Evolutionary conservation across 2,888 invertebrate genomes (phyloP).

Genomic region (Aphodius sticticus): DNA sequence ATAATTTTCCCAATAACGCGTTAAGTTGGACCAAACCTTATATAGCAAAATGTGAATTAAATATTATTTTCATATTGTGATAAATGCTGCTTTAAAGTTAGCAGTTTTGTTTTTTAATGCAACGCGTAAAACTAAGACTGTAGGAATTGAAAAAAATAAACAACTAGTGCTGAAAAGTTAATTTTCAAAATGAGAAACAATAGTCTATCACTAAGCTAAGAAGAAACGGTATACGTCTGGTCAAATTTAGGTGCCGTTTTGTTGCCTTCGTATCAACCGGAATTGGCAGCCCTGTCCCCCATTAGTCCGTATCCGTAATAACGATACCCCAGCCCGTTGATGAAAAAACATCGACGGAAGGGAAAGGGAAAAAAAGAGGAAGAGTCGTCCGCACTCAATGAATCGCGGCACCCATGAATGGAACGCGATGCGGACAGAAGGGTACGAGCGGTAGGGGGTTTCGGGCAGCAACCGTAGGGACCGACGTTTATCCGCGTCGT

Average conservation of each 20-base stretch:
- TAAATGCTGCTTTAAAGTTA: no score
- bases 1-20: no score
- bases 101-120: no score
- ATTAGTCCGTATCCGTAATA: not conserved
- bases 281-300: not conserved
- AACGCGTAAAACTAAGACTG: no score
- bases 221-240: not conserved
- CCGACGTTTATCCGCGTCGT: conserved; percentile 36
- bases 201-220: no score
- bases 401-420: not conserved
- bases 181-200: no score
- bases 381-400: not conserved
- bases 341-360: not conserved
- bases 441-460: not conserved
- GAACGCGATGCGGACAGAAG: not conserved
- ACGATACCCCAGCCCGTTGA: not conserved
- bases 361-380: not conserved
- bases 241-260: not conserved
- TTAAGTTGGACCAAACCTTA: no score
- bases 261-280: not conserved
- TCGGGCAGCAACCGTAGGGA: conserved; percentile 9
- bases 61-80: no score
- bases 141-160: no score
- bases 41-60: no score
- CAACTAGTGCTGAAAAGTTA: no score